Evolutionary conservation across 2,888 invertebrate species (phyloP), one percentile per base, ranked within the genome.

Genomic region (Dryadula phaetusa): DNA sequence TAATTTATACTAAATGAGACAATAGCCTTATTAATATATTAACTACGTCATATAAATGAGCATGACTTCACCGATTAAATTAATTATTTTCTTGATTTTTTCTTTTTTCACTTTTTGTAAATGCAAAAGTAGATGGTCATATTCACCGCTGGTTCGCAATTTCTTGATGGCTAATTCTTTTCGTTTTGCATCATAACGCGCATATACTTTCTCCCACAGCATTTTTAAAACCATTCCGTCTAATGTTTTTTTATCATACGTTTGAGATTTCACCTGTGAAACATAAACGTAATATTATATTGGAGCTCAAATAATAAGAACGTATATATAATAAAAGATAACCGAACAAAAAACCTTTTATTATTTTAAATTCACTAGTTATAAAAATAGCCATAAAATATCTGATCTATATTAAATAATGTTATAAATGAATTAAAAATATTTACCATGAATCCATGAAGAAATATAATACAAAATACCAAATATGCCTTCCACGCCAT

Each of bases 161-260:
- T 75, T 74, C 72, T 81, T 85, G 10, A 91, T 90, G 0, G 88
- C 84, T 14, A 76, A 49, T 74, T 89, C 87, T 69, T 88, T 91
- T 0, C 74, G 64, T 73, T 83, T 80, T 0, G 78, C 77, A 8
- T 88, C 86, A 20, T 77, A 82, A n/a, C 79, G 77, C 4, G 75
- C 74, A 67, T 83, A 91, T 0, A 88, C 88, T 77, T 87, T 89
- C 0, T 87, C 85, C 91, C 91, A 90, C 0, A 91, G 78, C 63
- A 79, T 82, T 77, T 86, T 90, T 16, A 90, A 73, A 20, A 91
- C 70, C 88, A 91, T 86, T 8, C 85, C 86, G 8, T 91, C 90
- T 18, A 91, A 66, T 1, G 84, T 85, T 77, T 87, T 86, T 62
- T 75, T 84, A 54, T 84, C 85, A 22, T 81, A 79, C 0, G 67